Conservation (phyloP, 64 coral and sea anemone genomes). For the Catalaphyllia jardinei region DNA sequence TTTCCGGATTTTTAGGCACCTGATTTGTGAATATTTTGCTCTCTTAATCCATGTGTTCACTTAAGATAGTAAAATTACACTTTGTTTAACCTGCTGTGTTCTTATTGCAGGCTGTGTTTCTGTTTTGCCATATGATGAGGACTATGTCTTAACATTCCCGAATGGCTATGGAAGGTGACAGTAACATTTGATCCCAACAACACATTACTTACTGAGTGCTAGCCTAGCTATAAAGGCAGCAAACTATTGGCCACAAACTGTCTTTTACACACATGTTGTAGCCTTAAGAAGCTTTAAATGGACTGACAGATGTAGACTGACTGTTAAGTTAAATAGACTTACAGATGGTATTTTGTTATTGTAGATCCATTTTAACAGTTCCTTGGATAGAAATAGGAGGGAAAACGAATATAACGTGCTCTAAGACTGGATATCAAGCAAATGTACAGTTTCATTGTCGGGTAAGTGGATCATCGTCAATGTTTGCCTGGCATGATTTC, state of each 20-base stretch:
- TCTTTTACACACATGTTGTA: no score
- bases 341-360: neutral
- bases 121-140: slow-evolving; percentile 90
- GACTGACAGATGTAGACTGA: no score
- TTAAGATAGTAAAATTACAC: neutral
- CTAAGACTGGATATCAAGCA: slow-evolving; percentile 83
- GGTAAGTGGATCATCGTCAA: slow-evolving; percentile 6
- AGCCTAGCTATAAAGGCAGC: no score
- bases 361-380: slow-evolving; percentile 90
- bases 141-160: slow-evolving; percentile 97
- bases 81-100: neutral
- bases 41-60: neutral
- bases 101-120: slow-evolving; percentile 85
- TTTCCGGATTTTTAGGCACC: neutral
- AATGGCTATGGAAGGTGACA: slow-evolving; percentile 96
- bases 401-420: slow-evolving; percentile 76
- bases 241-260: no score
- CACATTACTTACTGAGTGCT: no score
- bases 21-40: no score
- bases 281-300: no score
- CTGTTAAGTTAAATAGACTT: neutral
- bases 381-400: slow-evolving; percentile 98
- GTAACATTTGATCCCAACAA: neutral
- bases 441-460: slow-evolving; percentile 93
- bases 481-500: neutral